Base-by-base conservation (phyloP, 2,888 invertebrate genomes). In the Orchestes rusci region DNA sequence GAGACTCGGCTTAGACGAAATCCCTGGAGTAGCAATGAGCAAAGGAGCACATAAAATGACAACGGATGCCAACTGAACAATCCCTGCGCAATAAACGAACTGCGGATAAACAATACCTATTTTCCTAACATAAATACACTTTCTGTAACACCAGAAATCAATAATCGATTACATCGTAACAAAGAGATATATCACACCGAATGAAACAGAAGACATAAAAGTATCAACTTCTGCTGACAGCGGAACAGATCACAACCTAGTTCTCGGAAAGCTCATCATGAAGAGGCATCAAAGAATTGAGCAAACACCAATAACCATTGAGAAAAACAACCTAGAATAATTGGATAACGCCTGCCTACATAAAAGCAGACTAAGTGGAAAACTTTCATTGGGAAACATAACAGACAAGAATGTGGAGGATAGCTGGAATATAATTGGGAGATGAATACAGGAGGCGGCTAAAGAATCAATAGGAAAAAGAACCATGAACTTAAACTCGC, bases 21-120 rank as follows among this genome's bases (percentile, higher is more conserved):
- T 5, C 10, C 10, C 7, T 23, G 23, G 23, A 23, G 23, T 23
- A 7, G 5, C 5, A 23, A 5, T 5, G 23, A 7, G 5, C 5
- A 23, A 5, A 10, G 23, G 23, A 23, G 10, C 23, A 23, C 10
- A 7, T 7, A 7, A 23, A 23, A 23, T 23, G 5, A 23, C 5
- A 7, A 23, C 23, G 7, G 10, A 23, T 5, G 10, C 23, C 23
- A 23, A 23, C 10, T 23, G 23, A 23, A 23, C 7, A n/a, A 23
- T 10, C 23, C 10, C 10, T 23, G 23, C 23, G 23, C 23, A 23
- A 23, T 5, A 23, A 23, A 23, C 23, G 23, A 23, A 23, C 23
- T 23, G 23, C 37, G 27, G 3, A 37, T 37, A 23, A 37, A 37
- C 16, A 37, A 37, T 12, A 37, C 37, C 3, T 37, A 13, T 16